Percentiles rank a stretch among this genome's conserved stretches.
phyloP scores from a whole-genome alignment of 2,888 invertebrate species.

The Polydrusus tereticollis region DNA sequence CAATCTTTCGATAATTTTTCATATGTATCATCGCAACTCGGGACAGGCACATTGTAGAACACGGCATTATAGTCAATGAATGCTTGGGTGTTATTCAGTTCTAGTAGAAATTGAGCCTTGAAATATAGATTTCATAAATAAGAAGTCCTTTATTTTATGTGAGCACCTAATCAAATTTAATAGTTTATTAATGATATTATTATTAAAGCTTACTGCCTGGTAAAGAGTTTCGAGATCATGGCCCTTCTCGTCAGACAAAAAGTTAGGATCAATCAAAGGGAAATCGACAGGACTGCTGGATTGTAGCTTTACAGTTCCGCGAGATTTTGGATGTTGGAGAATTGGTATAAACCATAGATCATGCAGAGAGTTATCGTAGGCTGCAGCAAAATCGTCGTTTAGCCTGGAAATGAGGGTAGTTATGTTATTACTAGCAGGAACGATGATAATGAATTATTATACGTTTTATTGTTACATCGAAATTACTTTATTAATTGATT shows the following conservation, averaged over 20 bases:
- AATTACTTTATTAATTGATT: too few species aligned
- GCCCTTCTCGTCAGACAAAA: conserved; percentile 68
- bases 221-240: conserved; percentile 25
- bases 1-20: conserved; percentile 21
- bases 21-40: conserved; percentile 6
- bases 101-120: conserved; percentile 19
- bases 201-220: conserved; percentile 15
- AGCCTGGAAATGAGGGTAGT: conserved; percentile 31
- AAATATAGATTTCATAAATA: not conserved
- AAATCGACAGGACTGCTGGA: conserved; percentile 49
- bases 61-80: conserved; percentile 17
- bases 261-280: conserved; percentile 76
- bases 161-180: too few species aligned
- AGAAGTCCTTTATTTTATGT: too few species aligned
- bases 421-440: not conserved
- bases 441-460: too few species aligned
- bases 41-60: conserved; percentile 19
- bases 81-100: conserved; percentile 17
- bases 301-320: conserved; percentile 48
- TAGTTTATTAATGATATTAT: too few species aligned
- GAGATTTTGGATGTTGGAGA: conserved; percentile 44
- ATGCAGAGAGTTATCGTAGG: conserved; percentile 50
- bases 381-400: not conserved
- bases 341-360: conserved; percentile 42
- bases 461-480: too few species aligned